Evolutionary conservation across 1,140 invertebrate genomes (phyloP).

Genomic region (Diachasma alloeum): DNA sequence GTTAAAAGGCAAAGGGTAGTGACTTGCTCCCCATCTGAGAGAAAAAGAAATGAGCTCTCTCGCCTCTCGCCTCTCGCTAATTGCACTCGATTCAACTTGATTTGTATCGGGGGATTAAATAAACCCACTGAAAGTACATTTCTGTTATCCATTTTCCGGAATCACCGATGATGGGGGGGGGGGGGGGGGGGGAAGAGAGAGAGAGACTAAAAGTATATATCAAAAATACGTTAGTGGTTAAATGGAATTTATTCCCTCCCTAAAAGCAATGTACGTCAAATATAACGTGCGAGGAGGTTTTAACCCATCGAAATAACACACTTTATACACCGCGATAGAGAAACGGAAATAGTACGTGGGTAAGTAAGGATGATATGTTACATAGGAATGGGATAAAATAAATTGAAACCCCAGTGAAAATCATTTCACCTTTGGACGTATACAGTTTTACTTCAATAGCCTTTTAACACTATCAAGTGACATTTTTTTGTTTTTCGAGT

Average conservation of each 20-base stretch:
- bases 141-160: neutral
- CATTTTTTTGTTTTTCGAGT: slow-evolving; percentile 12
- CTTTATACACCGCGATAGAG: neutral
- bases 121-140: neutral
- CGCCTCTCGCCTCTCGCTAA: slow-evolving; percentile 20
- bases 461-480: slow-evolving; percentile 27
- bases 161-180: neutral
- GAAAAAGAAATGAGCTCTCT: neutral
- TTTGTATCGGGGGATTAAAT: slow-evolving; percentile 32
- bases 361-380: slow-evolving; percentile 15
- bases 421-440: slow-evolving; percentile 31
- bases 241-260: neutral
- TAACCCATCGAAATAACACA: neutral
- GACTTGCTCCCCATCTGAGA: neutral
- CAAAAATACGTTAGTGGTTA: neutral
- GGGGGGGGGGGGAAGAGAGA: no score
- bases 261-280: neutral
- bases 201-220: neutral
- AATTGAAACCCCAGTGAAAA: neutral
- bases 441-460: slow-evolving; percentile 35
- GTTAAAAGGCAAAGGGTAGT: neutral
- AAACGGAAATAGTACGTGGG: neutral
- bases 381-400: slow-evolving; percentile 1
- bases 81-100: slow-evolving; percentile 34
- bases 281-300: neutral